Conservation (phyloP, 1,140 invertebrate species). For the Holcopasites calliopsidis region DNA sequence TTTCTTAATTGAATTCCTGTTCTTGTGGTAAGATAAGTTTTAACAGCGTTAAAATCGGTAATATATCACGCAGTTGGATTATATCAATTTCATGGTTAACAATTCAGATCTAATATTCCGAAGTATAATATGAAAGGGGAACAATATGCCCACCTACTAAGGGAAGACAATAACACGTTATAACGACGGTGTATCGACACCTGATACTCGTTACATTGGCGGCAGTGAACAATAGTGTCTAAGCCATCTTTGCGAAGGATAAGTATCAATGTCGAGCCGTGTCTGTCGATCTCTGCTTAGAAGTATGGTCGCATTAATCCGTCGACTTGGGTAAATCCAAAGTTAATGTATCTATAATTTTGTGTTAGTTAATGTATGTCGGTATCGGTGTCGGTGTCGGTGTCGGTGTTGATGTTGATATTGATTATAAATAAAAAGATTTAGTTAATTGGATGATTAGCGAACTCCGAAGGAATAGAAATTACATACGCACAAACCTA, state of each 20-base stretch:
- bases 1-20: background rate
- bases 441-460: no score
- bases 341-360: no score
- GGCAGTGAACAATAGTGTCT: conserved; percentile 17
- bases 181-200: conserved; percentile 32
- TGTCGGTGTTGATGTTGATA: no score
- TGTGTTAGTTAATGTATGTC: no score
- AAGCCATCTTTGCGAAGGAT: conserved; percentile 10
- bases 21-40: background rate
- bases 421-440: no score
- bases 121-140: background rate
- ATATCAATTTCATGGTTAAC: background rate
- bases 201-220: conserved; percentile 35
- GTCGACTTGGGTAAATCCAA: no score
- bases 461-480: no score
- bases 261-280: conserved; percentile 17
- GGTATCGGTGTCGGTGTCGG: no score
- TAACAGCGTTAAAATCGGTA: background rate
- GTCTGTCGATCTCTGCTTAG: background rate
- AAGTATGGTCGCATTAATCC: no score
- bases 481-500: no score
- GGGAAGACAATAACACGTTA: conserved; percentile 29
- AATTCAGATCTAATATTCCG: conserved; percentile 32
- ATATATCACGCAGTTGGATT: background rate
- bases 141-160: conserved; percentile 40